These are phyloP conservation scores for Muscina levida DNA, from an alignment of 2,888 invertebrate species.

Conservation along the genomic window DNA sequence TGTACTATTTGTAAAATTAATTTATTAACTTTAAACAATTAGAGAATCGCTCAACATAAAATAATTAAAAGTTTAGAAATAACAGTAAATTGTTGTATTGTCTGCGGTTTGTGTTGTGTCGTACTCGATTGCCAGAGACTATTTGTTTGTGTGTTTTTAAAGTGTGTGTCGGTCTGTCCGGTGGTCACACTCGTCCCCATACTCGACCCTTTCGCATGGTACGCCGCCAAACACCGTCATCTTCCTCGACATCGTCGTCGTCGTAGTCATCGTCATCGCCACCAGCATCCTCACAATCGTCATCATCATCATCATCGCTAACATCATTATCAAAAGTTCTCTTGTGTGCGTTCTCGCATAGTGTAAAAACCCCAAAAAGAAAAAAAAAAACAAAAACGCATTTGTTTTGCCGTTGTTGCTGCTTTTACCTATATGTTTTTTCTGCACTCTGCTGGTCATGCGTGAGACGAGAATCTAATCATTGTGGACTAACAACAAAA, in stretches of 20 bases:
- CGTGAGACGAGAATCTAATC: conserved; percentile 36
- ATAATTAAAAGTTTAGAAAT: conserved; percentile 21
- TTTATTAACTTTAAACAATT: background rate
- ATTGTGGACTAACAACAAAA: too few relatives aligned
- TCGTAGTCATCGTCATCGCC: background rate
- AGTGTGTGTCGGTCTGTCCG: background rate
- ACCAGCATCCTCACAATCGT: background rate
- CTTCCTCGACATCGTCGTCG: background rate
- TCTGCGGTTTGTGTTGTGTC: conserved; percentile 38
- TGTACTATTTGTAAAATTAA: conserved; percentile 20
- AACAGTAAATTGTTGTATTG: conserved; percentile 45
- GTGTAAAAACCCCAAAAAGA: too few relatives aligned
- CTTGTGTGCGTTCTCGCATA: conserved; percentile 5
- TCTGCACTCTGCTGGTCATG: conserved; percentile 28
- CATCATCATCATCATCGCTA: background rate
- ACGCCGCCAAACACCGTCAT: too few relatives aligned
- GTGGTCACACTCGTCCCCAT: background rate
- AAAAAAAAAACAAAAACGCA: conserved; percentile 22
- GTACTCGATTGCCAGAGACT: background rate
- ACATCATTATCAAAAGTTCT: too few relatives aligned
- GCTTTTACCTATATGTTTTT: conserved; percentile 25
- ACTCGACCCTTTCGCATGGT: conserved; percentile 11
- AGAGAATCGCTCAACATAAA: too few relatives aligned
- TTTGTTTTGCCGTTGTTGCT: conserved; percentile 29
- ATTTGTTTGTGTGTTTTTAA: background rate